phyloP scores from a whole-genome alignment of 2,888 invertebrate genomes.

The Orthosia gracilis region DNA sequence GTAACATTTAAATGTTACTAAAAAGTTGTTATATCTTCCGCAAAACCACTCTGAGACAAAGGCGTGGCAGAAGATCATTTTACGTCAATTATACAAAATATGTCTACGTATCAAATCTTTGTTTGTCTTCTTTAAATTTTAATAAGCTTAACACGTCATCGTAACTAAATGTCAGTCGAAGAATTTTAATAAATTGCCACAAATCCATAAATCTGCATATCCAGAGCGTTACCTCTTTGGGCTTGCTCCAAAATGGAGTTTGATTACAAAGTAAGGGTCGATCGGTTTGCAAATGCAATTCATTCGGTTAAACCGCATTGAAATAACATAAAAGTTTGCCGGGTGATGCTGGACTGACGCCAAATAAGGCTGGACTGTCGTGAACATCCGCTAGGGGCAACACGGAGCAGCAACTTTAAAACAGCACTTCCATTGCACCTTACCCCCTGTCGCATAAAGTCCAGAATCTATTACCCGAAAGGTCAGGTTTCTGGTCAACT shows the following conservation, averaged over 20 bases:
- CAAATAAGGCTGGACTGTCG: constrained; percentile 90
- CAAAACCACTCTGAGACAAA: constrained; percentile 20
- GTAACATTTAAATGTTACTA: constrained; percentile 24
- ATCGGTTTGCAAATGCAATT: constrained; percentile 77
- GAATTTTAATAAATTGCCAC: constrained; percentile 19
- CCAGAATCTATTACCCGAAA: constrained; percentile 66
- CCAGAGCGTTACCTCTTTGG: constrained; percentile 32
- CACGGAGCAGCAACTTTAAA: constrained; percentile 72
- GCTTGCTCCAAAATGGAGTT: constrained; percentile 42
- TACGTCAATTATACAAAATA: constrained; percentile 36
- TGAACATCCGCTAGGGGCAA: constrained; percentile 85
- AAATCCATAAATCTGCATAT: constrained; percentile 41
- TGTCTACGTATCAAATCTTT: constrained; percentile 19
- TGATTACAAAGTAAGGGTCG: constrained; percentile 68
- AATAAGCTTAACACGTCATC: constrained; percentile 19
- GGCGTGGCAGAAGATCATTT: constrained; percentile 25
- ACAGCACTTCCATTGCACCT: constrained; percentile 65
- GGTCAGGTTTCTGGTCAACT: constrained; percentile 75
- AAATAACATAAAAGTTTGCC: constrained; percentile 89
- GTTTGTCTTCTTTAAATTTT: constrained; percentile 9
- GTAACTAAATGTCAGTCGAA: constrained; percentile 14
- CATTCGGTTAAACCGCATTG: constrained; percentile 86
- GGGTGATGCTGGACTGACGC: constrained; percentile 85
- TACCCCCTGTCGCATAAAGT: constrained; percentile 69
- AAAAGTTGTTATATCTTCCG: constrained; percentile 46